Conservation (phyloP, 2,797 vertebrate species). For the Pampus argenteus region DNA sequence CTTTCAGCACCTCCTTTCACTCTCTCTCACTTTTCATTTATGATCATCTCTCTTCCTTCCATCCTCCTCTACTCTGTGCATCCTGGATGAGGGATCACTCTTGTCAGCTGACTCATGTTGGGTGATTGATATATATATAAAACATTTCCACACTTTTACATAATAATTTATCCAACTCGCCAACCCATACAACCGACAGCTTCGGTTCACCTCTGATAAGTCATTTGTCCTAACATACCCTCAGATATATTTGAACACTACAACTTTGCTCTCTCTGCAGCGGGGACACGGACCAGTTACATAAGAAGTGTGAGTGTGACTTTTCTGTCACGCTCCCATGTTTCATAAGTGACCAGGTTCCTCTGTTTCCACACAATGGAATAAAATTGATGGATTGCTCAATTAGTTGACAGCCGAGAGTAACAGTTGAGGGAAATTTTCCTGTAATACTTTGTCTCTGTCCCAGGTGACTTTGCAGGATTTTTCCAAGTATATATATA, state of each 20-base stretch:
- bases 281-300: slow-evolving; percentile 26
- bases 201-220: slow-evolving; percentile 9
- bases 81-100: background rate
- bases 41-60: slow-evolving; percentile 10
- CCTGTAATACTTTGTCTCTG: slow-evolving; percentile 42
- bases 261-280: slow-evolving; percentile 27
- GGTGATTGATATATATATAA: background rate
- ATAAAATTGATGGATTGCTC: slow-evolving; percentile 52
- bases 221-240: slow-evolving; percentile 38
- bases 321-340: slow-evolving; percentile 31
- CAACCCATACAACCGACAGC: background rate
- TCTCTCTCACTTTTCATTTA: slow-evolving; percentile 9
- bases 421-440: slow-evolving; percentile 44
- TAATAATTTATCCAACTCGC: background rate
- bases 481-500: background rate
- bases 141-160: background rate
- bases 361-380: slow-evolving; percentile 35
- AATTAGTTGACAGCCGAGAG: slow-evolving; percentile 56
- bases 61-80: background rate
- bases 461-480: slow-evolving; percentile 42
- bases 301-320: slow-evolving; percentile 23
- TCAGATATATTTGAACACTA: slow-evolving; percentile 27
- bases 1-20: slow-evolving; percentile 34
- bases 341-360: slow-evolving; percentile 54
- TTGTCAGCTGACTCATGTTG: background rate